Percentiles rank a stretch among this genome's conserved stretches.
Evolutionary conservation across 2,797 vertebrate genomes (phyloP).

Genomic region (Nyctibius grandis): DNA sequence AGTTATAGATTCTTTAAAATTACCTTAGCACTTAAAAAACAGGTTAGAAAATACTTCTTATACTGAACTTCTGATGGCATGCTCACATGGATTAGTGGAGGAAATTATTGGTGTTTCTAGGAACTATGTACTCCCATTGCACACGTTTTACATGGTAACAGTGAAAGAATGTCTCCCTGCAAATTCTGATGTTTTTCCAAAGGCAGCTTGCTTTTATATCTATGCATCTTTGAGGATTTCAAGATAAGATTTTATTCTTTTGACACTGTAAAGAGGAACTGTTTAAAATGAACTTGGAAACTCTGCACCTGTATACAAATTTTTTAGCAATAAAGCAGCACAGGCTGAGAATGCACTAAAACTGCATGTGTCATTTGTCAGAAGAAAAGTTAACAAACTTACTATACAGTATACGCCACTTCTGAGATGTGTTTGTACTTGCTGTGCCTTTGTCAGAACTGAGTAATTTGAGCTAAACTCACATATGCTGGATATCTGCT

Average conservation of each 20-base stretch:
- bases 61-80: background rate
- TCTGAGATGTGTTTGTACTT: background rate
- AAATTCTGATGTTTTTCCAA: constrained; percentile 68
- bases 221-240: constrained; percentile 77
- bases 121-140: constrained; percentile 9
- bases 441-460: background rate
- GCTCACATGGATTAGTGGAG: background rate
- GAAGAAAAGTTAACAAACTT: background rate
- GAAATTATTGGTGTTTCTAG: background rate
- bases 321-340: constrained; percentile 82
- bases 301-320: constrained; percentile 76
- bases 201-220: constrained; percentile 79
- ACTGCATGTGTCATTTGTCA: constrained; percentile 57
- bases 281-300: constrained; percentile 74
- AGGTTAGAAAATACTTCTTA: background rate
- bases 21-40: background rate
- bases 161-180: constrained; percentile 63
- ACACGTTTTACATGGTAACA: constrained; percentile 27
- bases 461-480: background rate
- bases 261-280: constrained; percentile 73
- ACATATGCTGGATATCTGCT: background rate
- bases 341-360: constrained; percentile 78
- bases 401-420: background rate
- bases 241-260: constrained; percentile 73
- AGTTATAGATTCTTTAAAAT: background rate